These are phyloP conservation scores for Oryzaephilus surinamensis DNA, from an alignment of 1,140 invertebrate species.

Conservation along the genomic window DNA sequence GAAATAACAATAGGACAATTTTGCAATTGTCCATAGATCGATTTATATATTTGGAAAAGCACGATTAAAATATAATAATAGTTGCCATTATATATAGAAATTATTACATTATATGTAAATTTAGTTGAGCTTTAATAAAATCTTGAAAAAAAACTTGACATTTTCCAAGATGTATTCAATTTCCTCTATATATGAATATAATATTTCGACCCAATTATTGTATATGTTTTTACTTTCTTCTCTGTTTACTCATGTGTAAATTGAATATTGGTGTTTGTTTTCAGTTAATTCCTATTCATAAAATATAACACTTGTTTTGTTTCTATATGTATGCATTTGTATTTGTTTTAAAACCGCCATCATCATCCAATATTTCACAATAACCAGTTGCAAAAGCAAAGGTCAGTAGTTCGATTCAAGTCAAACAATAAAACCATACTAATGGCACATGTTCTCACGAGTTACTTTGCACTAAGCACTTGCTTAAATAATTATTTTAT, in stretches of 20 bases:
- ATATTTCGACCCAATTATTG: too few species aligned
- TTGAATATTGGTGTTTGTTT: neutral
- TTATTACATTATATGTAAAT: too few species aligned
- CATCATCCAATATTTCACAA: slow-evolving; percentile 1
- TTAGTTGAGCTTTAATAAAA: too few species aligned
- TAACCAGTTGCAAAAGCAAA: slow-evolving; percentile 9
- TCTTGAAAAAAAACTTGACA: too few species aligned
- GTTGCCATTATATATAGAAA: too few species aligned
- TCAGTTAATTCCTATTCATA: slow-evolving; percentile 1
- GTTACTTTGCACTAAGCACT: neutral
- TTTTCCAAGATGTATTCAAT: too few species aligned
- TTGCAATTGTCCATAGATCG: too few species aligned
- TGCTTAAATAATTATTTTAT: slow-evolving; percentile 3
- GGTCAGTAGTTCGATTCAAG: slow-evolving; percentile 14
- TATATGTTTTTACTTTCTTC: slow-evolving; percentile 4
- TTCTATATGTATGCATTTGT: neutral
- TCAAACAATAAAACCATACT: slow-evolving; percentile 9
- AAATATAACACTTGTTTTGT: neutral
- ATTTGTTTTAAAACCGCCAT: neutral
- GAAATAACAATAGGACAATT: too few species aligned
- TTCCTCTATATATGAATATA: too few species aligned
- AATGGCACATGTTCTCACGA: slow-evolving; percentile 16
- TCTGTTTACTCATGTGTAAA: slow-evolving; percentile 2
- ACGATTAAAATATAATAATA: too few species aligned
- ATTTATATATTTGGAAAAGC: too few species aligned